Evolutionary conservation across 2,888 invertebrate species (phyloP).

Genomic region (Tanypteryx hageni): DNA sequence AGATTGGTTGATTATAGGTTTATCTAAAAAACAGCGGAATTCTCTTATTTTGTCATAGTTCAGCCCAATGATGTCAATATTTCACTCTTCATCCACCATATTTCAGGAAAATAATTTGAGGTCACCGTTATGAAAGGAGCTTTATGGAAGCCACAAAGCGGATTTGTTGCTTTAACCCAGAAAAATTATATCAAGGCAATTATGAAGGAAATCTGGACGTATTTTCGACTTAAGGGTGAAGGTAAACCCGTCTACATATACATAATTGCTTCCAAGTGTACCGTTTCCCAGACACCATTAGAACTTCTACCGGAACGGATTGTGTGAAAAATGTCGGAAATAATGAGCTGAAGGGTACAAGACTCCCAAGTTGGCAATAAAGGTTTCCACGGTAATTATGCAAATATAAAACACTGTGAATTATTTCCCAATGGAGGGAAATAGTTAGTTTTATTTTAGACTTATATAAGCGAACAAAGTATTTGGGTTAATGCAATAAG

Average conservation of each 20-base stretch:
- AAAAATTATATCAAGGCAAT: neutral
- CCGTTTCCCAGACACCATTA: neutral
- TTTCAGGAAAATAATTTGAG: neutral
- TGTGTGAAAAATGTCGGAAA: neutral
- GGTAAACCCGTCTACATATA: neutral
- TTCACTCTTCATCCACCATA: neutral
- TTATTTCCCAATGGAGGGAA: no score
- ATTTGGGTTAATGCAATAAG: no score
- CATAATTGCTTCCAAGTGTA: neutral
- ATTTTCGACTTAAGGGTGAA: constrained; percentile 5
- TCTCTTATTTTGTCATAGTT: no score
- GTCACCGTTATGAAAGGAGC: neutral
- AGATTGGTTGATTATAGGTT: no score
- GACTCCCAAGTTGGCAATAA: no score
- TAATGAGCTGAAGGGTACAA: no score
- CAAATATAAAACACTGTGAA: no score
- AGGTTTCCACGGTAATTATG: no score
- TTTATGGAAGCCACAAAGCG: neutral
- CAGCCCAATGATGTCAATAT: neutral
- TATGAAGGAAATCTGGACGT: neutral
- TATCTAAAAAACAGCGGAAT: no score
- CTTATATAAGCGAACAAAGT: no score
- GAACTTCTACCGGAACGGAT: neutral
- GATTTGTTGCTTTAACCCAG: neutral
- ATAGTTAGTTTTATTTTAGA: no score